Evolutionary conservation across 1,140 invertebrate genomes (phyloP).

Genomic region (Cyphomyrmex costatus): DNA sequence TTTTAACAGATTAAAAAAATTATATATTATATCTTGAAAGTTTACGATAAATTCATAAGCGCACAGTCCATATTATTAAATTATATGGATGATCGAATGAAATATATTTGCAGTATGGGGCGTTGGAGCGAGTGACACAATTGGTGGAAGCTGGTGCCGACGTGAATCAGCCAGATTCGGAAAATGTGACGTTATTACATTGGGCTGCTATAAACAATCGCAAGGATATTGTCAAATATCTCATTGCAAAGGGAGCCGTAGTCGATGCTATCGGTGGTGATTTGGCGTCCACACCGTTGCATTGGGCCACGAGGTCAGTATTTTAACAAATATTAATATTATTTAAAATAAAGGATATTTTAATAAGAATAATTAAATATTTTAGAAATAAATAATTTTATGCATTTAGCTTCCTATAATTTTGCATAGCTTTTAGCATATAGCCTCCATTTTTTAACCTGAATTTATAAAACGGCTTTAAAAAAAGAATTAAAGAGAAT

Average conservation of each 20-base stretch:
- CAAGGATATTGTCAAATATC: conserved; percentile 96
- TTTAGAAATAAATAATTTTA: background rate
- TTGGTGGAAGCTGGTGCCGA: conserved; percentile 95
- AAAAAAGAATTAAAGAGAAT: background rate
- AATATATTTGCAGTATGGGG: conserved; percentile 91
- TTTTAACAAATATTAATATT: background rate
- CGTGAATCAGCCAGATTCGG: conserved; percentile 95
- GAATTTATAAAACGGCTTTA: background rate
- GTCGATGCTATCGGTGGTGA: conserved; percentile 98
- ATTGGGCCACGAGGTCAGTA: conserved; percentile 96
- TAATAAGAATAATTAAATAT: background rate
- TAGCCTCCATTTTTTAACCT: background rate
- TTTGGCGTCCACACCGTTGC: conserved; percentile 97
- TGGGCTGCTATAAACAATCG: conserved; percentile 99
- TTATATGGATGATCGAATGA: background rate
- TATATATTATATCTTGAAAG: background rate
- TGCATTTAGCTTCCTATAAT: background rate
- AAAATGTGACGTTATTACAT: conserved; percentile 98
- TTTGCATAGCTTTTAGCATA: background rate
- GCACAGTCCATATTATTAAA: background rate
- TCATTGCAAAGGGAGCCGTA: conserved; percentile 94
- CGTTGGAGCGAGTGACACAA: conserved; percentile 93
- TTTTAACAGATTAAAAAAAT: background rate
- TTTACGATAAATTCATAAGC: background rate
- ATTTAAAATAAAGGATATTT: background rate